phyloP scores from a whole-genome alignment of 2,888 invertebrate genomes.

The Callosobruchus maculatus region DNA sequence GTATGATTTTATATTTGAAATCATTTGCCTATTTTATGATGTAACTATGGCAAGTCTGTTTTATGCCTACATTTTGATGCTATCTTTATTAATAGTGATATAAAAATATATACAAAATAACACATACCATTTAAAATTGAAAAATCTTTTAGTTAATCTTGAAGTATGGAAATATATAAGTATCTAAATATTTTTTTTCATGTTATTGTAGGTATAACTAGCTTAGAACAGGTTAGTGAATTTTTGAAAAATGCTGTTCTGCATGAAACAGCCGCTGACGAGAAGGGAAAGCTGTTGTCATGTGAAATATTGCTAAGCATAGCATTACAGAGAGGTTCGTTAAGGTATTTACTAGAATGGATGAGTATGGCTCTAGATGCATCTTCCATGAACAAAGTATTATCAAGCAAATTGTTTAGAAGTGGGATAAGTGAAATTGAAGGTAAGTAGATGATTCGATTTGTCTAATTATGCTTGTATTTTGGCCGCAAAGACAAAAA shows the following conservation, averaged over 20 bases:
- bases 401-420: constrained; percentile 39
- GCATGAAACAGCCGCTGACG: constrained; percentile 52
- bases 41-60: no score
- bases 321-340: constrained; percentile 58
- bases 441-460: constrained; percentile 13
- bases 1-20: no score
- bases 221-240: constrained; percentile 53
- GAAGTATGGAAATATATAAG: no score
- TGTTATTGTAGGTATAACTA: constrained; percentile 43
- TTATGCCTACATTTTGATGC: no score
- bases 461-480: no score
- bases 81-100: no score
- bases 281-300: constrained; percentile 46
- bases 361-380: constrained; percentile 57
- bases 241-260: constrained; percentile 55
- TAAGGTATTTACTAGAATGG: constrained; percentile 60
- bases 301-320: constrained; percentile 56
- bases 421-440: constrained; percentile 37
- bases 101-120: no score
- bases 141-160: no score
- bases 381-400: constrained; percentile 22
- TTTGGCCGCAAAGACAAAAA: no score
- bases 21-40: no score
- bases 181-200: neutral
- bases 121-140: no score